Evolutionary conservation across 2,888 invertebrate species (phyloP), one percentile per base, ranked within the genome.

Genomic region (Mimachlamys varia): DNA sequence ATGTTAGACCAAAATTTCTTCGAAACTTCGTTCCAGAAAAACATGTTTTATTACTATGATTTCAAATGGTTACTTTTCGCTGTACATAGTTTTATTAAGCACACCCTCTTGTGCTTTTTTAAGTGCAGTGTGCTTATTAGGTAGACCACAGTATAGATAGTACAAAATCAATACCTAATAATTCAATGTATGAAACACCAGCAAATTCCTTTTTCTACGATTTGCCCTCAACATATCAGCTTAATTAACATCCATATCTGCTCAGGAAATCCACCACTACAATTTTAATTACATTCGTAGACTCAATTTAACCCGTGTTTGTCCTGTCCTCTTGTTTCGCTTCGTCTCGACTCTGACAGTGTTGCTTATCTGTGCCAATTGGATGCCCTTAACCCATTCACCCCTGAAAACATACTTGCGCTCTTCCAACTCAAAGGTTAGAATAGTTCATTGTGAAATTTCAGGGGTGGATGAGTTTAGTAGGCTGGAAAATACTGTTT

Each of bases 241-340:
- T 76, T 33, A 76, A 76, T 76, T 76, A 76, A 76, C 33, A 27
- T 15, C 76, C 76, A 76, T 33, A 76, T 76, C 33, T 76, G 33
- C 76, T 10, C 76, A 22, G 62, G 62, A 62, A 62, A 76, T 76
- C 22, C 76, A 27, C 33, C 10, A 10, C 33, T 33, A 76, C 76
- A 33, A 44, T 33, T 76, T 76, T 76, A 76, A 76, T 76, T 76
- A 76, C 76, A 76, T 76, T 33, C 33, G 33, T 76, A 76, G 76
- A 76, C 27, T 76, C 10, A 33, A 33, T 76, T 33, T 76, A 76
- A 76, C 33, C 76, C 33, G 0, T 62, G 22, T 62, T 44, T 44
- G 44, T 62, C 53, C 53, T 58, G 58, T 58, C 22, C 76, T 10
- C 19, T 76, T 1, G 33, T 76, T 10, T 33, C 33, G 27, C 2